Evolutionary conservation across 2,113 vertebrate species (phyloP).

Genomic region (Spizaetus ornatus): DNA sequence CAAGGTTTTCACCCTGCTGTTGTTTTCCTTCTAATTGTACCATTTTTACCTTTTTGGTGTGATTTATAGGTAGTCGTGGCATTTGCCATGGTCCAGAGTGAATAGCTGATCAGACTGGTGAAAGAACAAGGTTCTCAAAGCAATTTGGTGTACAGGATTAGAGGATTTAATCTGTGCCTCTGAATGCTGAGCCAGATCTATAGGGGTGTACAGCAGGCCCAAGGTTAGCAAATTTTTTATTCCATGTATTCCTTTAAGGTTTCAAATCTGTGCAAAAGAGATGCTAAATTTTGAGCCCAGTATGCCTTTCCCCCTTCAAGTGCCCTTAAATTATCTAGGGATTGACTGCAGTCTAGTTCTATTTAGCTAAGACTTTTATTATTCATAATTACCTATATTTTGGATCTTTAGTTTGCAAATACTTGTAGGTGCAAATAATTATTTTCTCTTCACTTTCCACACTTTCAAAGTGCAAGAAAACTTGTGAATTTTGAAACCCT

Average conservation of each 20-base stretch:
- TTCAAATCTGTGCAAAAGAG: neutral
- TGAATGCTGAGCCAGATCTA: neutral
- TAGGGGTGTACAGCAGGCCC: neutral
- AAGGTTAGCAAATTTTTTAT: neutral
- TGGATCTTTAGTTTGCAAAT: neutral
- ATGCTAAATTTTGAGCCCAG: neutral
- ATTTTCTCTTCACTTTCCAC: neutral
- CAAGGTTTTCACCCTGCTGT: neutral
- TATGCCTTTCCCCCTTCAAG: neutral
- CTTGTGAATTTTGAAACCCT: neutral
- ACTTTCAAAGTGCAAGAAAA: neutral
- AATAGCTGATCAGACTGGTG: neutral
- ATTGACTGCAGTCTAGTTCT: neutral
- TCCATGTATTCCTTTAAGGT: neutral
- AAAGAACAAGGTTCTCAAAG: neutral
- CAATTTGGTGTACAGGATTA: neutral
- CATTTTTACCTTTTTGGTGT: constrained; percentile 28
- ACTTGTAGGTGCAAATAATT: neutral
- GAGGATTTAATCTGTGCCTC: neutral
- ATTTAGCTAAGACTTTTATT: neutral
- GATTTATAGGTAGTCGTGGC: neutral
- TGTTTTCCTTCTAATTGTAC: constrained; percentile 20
- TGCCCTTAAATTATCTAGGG: neutral
- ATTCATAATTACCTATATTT: neutral
- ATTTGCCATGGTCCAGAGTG: neutral